Evolutionary conservation across 2,113 vertebrate species (phyloP).

Genomic region (Dryoscopus gambensis): DNA sequence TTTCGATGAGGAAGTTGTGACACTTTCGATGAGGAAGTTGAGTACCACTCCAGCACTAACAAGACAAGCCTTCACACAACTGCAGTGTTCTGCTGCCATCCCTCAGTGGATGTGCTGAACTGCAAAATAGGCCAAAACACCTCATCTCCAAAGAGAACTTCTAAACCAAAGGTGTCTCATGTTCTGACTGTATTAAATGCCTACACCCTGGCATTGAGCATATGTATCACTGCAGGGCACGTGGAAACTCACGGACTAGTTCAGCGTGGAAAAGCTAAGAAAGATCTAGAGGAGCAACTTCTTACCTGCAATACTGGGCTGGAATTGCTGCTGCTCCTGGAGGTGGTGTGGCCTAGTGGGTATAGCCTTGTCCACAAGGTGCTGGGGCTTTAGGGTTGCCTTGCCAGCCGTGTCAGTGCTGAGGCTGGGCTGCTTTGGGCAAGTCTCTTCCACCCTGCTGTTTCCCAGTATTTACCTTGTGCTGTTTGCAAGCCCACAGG

Average conservation of each 20-base stretch:
- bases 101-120: background rate
- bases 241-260: background rate
- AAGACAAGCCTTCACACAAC: background rate
- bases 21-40: background rate
- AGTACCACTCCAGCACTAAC: background rate
- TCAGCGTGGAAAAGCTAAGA: background rate
- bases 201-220: background rate
- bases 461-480: background rate
- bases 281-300: background rate
- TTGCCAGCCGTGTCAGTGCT: background rate
- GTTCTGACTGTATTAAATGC: background rate
- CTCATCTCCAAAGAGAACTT: background rate
- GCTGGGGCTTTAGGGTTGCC: background rate
- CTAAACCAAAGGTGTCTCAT: background rate
- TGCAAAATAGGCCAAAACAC: background rate
- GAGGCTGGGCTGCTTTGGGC: background rate
- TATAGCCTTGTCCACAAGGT: background rate
- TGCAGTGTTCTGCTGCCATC: background rate
- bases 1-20: background rate
- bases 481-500: background rate
- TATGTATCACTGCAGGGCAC: background rate
- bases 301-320: background rate
- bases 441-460: background rate
- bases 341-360: background rate
- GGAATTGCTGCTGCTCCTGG: background rate